These are phyloP conservation scores for Spilarctia lutea DNA, from an alignment of 2,888 invertebrate species.

Conservation along the genomic window DNA sequence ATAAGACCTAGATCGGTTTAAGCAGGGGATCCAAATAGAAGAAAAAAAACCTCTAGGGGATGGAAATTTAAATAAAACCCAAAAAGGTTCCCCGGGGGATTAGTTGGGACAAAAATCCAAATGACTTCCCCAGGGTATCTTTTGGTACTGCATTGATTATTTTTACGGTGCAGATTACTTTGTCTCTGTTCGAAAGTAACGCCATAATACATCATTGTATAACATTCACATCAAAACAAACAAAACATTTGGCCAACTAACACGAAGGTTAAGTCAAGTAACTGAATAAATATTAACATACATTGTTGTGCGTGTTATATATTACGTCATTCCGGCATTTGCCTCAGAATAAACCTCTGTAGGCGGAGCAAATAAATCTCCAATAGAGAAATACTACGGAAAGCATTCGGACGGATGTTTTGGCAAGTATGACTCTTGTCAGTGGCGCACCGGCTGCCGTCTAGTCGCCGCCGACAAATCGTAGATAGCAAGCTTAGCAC, in stretches of 20 bases:
- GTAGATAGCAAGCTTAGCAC: slow-evolving; percentile 24
- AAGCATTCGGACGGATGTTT: slow-evolving; percentile 68
- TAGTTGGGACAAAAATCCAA: no score
- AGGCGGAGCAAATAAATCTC: slow-evolving; percentile 60
- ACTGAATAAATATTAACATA: not conserved
- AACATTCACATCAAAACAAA: not conserved
- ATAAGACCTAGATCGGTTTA: no score
- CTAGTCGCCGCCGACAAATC: slow-evolving; percentile 33
- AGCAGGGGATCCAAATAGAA: no score
- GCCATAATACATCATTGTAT: not conserved
- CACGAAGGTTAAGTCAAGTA: not conserved
- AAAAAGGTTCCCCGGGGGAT: no score
- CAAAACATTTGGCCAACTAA: not conserved
- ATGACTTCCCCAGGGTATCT: no score
- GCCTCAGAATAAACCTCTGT: slow-evolving; percentile 47
- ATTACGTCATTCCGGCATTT: slow-evolving; percentile 28
- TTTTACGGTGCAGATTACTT: not conserved
- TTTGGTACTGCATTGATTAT: not conserved
- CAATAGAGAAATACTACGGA: slow-evolving; percentile 59
- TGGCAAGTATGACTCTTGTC: slow-evolving; percentile 72
- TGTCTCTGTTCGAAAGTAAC: not conserved
- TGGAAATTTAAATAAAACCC: no score
- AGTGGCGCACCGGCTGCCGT: slow-evolving; percentile 37
- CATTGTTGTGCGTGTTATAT: slow-evolving; percentile 16
- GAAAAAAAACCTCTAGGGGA: no score